These are phyloP conservation scores for Archivesica marissinica DNA, from an alignment of 1,140 invertebrate genomes.

Conservation along the genomic window DNA sequence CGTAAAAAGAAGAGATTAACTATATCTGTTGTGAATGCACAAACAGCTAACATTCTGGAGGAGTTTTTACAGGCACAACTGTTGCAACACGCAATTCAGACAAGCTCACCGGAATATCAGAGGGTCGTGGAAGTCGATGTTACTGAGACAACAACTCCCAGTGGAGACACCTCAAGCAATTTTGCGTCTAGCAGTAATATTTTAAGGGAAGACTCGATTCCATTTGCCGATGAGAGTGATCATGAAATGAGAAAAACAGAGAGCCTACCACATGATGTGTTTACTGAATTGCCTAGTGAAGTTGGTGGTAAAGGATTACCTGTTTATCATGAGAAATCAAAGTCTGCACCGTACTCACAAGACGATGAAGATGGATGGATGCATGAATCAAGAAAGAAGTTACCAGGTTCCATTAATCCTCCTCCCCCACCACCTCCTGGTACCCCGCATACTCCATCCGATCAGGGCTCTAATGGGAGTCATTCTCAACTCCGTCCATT, in stretches of 20 bases:
- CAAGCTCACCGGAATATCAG: constrained; percentile 49
- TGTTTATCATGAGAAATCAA: constrained; percentile 45
- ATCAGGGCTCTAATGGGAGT: constrained; percentile 20
- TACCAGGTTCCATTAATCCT: neutral
- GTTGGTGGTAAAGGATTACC: neutral
- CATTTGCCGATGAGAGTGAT: constrained; percentile 58
- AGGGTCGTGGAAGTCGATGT: constrained; percentile 43
- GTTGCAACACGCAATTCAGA: constrained; percentile 16
- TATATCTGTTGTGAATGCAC: neutral
- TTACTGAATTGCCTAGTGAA: neutral
- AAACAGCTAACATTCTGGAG: constrained; percentile 55
- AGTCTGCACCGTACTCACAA: constrained; percentile 21
- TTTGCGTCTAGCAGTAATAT: constrained; percentile 32
- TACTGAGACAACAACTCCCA: constrained; percentile 42
- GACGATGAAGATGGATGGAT: neutral
- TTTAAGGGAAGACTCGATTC: constrained; percentile 54
- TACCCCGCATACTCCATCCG: constrained; percentile 44
- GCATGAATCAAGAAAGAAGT: neutral
- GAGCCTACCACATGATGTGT: constrained; percentile 50
- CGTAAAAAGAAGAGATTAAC: constrained; percentile 24
- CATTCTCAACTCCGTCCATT: neutral
- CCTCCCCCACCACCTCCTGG: constrained; percentile 54
- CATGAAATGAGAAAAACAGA: constrained; percentile 39
- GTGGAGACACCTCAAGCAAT: constrained; percentile 28
- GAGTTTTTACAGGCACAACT: constrained; percentile 58